Percentiles rank a stretch among this genome's conserved stretches.
These are phyloP conservation scores for Pipra filicauda DNA, from an alignment of 2,113 vertebrate genomes.

Conservation along the genomic window DNA sequence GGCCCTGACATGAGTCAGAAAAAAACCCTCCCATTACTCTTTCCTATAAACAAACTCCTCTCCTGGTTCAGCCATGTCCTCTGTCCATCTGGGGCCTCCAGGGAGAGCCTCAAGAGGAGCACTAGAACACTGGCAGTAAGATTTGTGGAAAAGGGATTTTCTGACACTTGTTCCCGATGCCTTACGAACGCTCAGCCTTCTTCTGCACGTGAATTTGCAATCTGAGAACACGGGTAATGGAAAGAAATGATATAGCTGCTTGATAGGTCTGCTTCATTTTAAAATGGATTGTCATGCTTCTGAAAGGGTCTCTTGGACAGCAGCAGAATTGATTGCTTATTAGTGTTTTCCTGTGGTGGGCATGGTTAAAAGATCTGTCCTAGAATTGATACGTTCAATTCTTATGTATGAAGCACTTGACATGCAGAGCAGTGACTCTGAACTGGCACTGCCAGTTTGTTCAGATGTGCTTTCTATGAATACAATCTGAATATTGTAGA, in stretches of 20 bases:
- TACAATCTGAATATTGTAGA: neutral
- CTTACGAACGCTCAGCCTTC: neutral
- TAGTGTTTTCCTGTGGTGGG: neutral
- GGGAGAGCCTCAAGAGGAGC: neutral
- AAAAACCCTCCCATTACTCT: neutral
- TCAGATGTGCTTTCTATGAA: neutral
- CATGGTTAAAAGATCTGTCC: neutral
- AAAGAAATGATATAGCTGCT: neutral
- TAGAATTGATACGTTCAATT: neutral
- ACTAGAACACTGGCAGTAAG: neutral
- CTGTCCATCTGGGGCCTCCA: neutral
- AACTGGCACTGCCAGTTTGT: neutral
- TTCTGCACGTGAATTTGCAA: neutral
- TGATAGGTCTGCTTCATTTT: neutral
- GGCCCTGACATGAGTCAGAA: neutral
- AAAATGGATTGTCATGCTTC: neutral
- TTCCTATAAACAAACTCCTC: neutral
- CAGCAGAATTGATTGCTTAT: neutral
- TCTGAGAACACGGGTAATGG: neutral
- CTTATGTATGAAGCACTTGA: neutral
- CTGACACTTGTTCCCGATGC: neutral
- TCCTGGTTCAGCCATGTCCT: neutral
- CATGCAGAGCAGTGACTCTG: neutral
- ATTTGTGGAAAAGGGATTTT: neutral
- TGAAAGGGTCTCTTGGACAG: neutral